Conservation (phyloP, 2,888 invertebrate species). For the Epiblema foenella region DNA sequence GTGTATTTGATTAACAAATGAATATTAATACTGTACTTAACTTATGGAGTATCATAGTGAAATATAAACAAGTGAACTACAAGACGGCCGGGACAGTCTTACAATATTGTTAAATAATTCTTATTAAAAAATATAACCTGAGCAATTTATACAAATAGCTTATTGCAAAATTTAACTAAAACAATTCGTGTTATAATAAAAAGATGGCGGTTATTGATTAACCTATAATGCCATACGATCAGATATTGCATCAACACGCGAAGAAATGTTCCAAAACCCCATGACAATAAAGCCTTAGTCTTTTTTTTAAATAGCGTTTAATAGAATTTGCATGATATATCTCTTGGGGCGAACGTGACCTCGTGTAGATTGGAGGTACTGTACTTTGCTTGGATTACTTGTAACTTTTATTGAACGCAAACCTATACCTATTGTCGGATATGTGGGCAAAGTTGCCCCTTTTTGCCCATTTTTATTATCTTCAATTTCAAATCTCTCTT, state of each 20-base stretch:
- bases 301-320: not conserved
- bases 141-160: slow-evolving; percentile 29
- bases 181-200: not conserved
- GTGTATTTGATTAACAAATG: not conserved
- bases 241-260: no score
- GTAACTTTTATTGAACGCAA: not conserved
- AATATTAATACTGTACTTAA: slow-evolving; percentile 36
- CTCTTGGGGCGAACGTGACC: not conserved
- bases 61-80: slow-evolving; percentile 38
- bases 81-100: slow-evolving; percentile 34
- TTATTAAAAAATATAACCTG: slow-evolving; percentile 20
- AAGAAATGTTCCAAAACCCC: no score
- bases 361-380: no score
- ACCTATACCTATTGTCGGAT: not conserved
- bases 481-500: no score
- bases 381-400: no score
- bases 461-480: no score
- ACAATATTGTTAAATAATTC: slow-evolving; percentile 25
- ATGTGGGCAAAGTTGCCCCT: no score
- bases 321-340: not conserved
- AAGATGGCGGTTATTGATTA: no score
- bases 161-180: slow-evolving; percentile 12
- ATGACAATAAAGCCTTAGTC: no score
- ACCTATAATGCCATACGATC: no score
- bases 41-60: slow-evolving; percentile 39